Percentiles rank a stretch among this genome's conserved stretches.
phyloP scores from a whole-genome alignment of 1,140 invertebrate genomes.

The Parapsyche elsis region DNA sequence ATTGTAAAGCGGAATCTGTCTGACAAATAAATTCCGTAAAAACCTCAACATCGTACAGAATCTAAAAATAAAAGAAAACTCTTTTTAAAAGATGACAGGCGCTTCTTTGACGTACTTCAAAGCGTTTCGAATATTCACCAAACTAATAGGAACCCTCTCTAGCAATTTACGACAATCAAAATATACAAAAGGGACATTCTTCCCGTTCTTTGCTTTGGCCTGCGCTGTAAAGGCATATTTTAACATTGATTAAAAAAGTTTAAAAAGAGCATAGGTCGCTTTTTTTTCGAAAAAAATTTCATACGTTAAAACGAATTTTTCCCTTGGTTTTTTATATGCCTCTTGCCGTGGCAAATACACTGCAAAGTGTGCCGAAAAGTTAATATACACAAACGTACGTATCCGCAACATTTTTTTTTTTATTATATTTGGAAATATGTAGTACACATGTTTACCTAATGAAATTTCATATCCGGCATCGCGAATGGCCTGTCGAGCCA shows the following conservation, averaged over 20 bases:
- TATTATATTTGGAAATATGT: background rate
- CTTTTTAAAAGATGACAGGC: no score
- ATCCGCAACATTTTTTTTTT: no score
- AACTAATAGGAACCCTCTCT: constrained; percentile 3
- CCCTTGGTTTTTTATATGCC: no score
- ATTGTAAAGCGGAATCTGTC: no score
- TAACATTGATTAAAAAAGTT: constrained; percentile 24
- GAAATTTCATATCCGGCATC: constrained; percentile 99
- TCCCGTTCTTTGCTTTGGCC: background rate
- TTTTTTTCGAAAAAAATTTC: constrained; percentile 1
- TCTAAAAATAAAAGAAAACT: no score
- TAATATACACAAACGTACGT: no score
- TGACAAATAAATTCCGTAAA: no score
- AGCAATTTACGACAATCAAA: constrained; percentile 13
- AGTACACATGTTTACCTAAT: constrained; percentile 68
- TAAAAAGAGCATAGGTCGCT: background rate
- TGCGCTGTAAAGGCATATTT: constrained; percentile 8
- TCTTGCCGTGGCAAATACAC: no score
- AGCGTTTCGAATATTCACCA: background rate
- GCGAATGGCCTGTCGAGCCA: constrained; percentile 95
- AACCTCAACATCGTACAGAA: no score
- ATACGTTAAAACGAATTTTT: background rate
- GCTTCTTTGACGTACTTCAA: background rate
- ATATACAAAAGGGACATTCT: constrained; percentile 5
- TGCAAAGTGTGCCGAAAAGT: no score